Percentiles rank a stretch among this genome's conserved stretches.
Evolutionary conservation across 2,888 invertebrate genomes (phyloP).

Genomic region (Xestia sexstrigata): DNA sequence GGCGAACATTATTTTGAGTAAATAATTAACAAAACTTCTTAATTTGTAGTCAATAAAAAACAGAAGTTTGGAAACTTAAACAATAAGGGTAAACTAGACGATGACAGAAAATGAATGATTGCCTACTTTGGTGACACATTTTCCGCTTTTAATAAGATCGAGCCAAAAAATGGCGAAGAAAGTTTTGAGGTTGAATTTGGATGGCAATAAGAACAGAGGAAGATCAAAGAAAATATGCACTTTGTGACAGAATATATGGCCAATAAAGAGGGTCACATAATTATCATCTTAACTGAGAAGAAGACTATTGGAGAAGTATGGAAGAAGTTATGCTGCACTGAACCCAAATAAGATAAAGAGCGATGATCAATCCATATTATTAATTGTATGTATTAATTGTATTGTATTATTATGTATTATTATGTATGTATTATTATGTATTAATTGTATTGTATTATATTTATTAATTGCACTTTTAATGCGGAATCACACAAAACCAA

Average conservation of each 20-base stretch:
- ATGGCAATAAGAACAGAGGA: neutral
- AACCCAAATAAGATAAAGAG: neutral
- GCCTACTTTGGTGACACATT: neutral
- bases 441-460: too few relatives aligned
- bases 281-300: neutral
- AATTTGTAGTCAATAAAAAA: slow-evolving; percentile 67
- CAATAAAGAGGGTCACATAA: neutral
- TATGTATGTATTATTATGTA: too few relatives aligned
- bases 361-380: too few relatives aligned
- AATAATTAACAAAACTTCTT: slow-evolving; percentile 63
- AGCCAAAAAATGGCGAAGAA: neutral
- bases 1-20: slow-evolving; percentile 53
- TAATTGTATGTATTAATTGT: too few relatives aligned
- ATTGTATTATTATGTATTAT: too few relatives aligned
- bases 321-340: neutral
- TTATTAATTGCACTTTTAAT: too few relatives aligned
- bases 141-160: too few relatives aligned
- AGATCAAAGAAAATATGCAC: neutral
- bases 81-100: slow-evolving; percentile 34
- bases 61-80: slow-evolving; percentile 62
- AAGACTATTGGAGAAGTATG: neutral
- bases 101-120: slow-evolving; percentile 24
- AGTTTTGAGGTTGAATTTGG: neutral
- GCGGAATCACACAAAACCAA: too few relatives aligned
- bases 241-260: neutral